A percentile compares a stretch with the other conserved stretches of the same genome.
Conservation (phyloP, 2,888 invertebrate genomes). For the Brachypalpus laphriformis region DNA sequence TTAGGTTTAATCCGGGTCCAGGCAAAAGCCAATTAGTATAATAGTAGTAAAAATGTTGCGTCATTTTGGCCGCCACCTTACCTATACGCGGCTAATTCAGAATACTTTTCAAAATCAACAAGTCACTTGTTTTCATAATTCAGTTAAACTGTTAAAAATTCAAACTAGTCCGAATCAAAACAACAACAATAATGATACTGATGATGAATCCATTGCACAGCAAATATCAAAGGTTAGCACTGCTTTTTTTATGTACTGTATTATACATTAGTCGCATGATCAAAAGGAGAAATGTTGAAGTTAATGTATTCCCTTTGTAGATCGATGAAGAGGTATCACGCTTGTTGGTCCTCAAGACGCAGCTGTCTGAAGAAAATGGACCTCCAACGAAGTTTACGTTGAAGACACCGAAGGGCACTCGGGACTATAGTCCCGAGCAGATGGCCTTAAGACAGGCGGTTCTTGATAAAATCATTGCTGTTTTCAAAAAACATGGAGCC, state of each 20-base stretch:
- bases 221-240: conserved; percentile 82
- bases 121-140: conserved; percentile 49
- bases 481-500: conserved; percentile 98
- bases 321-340: conserved; percentile 93
- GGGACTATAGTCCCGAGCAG: conserved; percentile 97
- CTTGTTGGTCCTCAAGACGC: conserved; percentile 90
- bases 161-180: conserved; percentile 55
- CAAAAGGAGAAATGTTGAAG: conserved; percentile 24
- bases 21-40: conserved; percentile 54
- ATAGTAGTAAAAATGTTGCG: conserved; percentile 80
- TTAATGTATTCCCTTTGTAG: conserved; percentile 83
- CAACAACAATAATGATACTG: conserved; percentile 79
- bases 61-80: conserved; percentile 79
- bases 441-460: conserved; percentile 96
- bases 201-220: conserved; percentile 77
- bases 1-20: conserved; percentile 78
- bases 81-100: conserved; percentile 64
- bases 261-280: conserved; percentile 11
- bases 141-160: conserved; percentile 54
- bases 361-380: conserved; percentile 86
- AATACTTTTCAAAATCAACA: conserved; percentile 64
- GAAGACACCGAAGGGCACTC: conserved; percentile 96
- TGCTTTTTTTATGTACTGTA: conserved; percentile 75
- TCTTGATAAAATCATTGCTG: conserved; percentile 91
- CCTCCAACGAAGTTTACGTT: conserved; percentile 91